Evolutionary conservation across 2,888 invertebrate species (phyloP).

Genomic region (Reticulitermes lucifugus): DNA sequence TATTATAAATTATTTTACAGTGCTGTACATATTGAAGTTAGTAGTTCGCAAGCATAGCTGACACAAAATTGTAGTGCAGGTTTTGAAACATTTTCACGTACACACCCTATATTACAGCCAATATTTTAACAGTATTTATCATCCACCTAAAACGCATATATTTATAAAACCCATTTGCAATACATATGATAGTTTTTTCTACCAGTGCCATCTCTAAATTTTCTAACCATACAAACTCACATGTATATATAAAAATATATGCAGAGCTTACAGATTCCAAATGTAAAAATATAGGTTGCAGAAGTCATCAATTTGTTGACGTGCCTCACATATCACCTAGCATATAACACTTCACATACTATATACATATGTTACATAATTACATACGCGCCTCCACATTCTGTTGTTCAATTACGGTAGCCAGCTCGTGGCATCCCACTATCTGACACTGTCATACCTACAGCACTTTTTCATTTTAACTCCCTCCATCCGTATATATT

Average conservation of each 20-base stretch:
- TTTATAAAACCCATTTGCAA: not conserved
- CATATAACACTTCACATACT: slow-evolving; percentile 9
- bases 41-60: no score
- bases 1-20: no score
- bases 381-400: not conserved
- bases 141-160: not conserved
- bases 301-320: slow-evolving; percentile 37
- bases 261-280: slow-evolving; percentile 18
- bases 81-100: not conserved
- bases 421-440: not conserved
- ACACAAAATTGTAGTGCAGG: not conserved
- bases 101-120: slow-evolving; percentile 15
- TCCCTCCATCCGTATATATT: not conserved
- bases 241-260: slow-evolving; percentile 8
- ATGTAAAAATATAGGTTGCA: slow-evolving; percentile 38
- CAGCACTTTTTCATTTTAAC: not conserved
- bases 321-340: slow-evolving; percentile 2
- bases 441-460: slow-evolving; percentile 10
- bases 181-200: slow-evolving; percentile 3
- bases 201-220: not conserved
- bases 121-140: slow-evolving; percentile 14
- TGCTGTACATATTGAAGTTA: no score
- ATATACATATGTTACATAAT: not conserved
- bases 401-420: slow-evolving; percentile 10
- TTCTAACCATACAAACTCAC: not conserved